Conservation (phyloP, 1,140 invertebrate species). For the Melanaphis sacchari region DNA sequence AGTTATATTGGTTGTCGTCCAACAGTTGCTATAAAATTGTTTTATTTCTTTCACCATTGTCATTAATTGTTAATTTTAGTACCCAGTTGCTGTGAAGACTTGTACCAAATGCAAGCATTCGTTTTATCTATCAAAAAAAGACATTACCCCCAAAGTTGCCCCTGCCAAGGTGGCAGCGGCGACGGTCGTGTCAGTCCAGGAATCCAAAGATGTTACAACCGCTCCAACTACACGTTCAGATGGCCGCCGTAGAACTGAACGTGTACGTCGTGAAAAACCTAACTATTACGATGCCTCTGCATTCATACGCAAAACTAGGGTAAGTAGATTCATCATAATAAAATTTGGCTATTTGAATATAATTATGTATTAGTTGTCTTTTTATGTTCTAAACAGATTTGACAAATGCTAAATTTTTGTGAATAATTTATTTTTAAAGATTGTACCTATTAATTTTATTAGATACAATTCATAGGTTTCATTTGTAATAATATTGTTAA, state of each 20-base stretch:
- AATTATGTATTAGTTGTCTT: background rate
- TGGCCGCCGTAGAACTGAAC: conserved; percentile 70
- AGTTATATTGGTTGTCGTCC: background rate
- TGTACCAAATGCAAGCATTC: conserved; percentile 66
- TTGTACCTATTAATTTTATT: background rate
- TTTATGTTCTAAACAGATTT: background rate
- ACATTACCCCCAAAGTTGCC: conserved; percentile 1
- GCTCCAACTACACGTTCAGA: conserved; percentile 11
- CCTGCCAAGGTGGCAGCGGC: background rate
- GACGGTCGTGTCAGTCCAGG: background rate
- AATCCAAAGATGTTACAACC: conserved; percentile 29
- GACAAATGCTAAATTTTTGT: background rate
- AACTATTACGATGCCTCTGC: conserved; percentile 85
- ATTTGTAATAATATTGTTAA: background rate
- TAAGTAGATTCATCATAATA: conserved; percentile 62
- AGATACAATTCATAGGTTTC: background rate
- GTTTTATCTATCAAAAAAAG: conserved; percentile 60
- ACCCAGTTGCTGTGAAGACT: conserved; percentile 80
- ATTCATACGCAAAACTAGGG: conserved; percentile 74
- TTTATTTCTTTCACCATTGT: background rate
- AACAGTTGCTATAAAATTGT: background rate
- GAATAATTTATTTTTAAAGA: background rate
- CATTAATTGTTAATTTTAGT: conserved; percentile 65
- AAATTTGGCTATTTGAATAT: background rate
- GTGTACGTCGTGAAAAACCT: conserved; percentile 78